Conservation (phyloP, 2,888 invertebrate genomes). For the Gandaritis pyraliata region DNA sequence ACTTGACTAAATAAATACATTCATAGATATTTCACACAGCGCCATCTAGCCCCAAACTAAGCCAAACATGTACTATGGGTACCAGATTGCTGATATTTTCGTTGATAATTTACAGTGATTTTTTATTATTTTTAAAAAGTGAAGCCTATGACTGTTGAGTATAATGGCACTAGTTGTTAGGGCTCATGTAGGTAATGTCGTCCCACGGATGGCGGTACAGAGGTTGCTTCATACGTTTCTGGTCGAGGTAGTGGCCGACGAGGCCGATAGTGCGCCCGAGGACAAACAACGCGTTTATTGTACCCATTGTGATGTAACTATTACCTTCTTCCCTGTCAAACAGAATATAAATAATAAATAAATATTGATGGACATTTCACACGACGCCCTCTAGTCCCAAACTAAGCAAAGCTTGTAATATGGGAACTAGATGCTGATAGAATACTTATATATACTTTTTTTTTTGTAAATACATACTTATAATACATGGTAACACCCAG, state of each 20-base stretch:
- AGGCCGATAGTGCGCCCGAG: slow-evolving; percentile 99
- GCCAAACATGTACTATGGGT: not conserved
- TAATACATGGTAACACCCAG: too few species aligned
- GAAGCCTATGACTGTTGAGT: not conserved
- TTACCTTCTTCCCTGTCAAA: slow-evolving; percentile 94
- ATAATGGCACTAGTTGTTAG: slow-evolving; percentile 58
- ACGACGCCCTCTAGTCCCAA: too few species aligned
- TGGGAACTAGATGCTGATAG: too few species aligned
- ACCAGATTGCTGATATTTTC: too few species aligned
- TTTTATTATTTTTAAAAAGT: too few species aligned
- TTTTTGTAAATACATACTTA: too few species aligned
- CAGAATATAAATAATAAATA: not conserved
- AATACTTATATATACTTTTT: too few species aligned
- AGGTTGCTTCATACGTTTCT: slow-evolving; percentile 99
- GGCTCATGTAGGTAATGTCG: slow-evolving; percentile 90
- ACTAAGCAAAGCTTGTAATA: too few species aligned
- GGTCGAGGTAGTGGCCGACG: slow-evolving; percentile 99
- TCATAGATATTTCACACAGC: not conserved
- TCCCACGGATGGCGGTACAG: slow-evolving; percentile 99
- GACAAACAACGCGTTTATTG: slow-evolving; percentile 99
- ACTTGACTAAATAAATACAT: too few species aligned
- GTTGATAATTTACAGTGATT: too few species aligned
- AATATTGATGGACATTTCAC: too few species aligned
- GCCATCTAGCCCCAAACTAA: not conserved
- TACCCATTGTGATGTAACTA: slow-evolving; percentile 98